Base-by-base conservation (phyloP, 2,888 invertebrate species). In the Hoplodrina ambigua region DNA sequence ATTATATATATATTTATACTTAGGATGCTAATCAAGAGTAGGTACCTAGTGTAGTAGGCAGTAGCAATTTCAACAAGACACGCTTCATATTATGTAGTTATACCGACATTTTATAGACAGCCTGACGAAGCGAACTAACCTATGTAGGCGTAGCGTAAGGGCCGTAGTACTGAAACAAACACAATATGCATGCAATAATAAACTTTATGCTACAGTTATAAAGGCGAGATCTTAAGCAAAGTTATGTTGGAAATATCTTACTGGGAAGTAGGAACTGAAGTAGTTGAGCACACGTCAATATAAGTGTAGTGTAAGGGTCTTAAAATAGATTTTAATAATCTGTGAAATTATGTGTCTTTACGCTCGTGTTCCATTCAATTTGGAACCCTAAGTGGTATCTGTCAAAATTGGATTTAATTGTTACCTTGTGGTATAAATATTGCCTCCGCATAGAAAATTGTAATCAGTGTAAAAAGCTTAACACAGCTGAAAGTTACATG, bases 221-320 rank as follows among this genome's bases (percentile, higher is more conserved):
- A 71, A 61, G 54, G 33, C 17, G n/a, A 44, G 13, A 30, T 19
- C 46, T 44, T 33, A 44, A 15, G 72, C 71, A 71, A 60, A 54
- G 13, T 65, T 49, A 56, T 54, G 37, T 64, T 67, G 58, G 78
- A 72, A 62, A 60, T 52, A 55, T 66, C 46, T 57, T 44, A 76
- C 78, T 85, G 82, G 83, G 87, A 80, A 82, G 84, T 59, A 81
- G 83, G 79, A 86, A 81, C 80, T 85, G 30, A 57, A 70, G 75
- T 82, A 66, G 65, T 69, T 66, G 69, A 78, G 69, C 64, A 69
- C 55, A 64, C 41, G 65, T 61, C 46, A 49, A 52, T 66, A 58
- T 49, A 57, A 53, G 52, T 55, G 44, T 50, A 17, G 11, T 44
- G 54, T 44, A 66, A 66, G 41, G 41, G 13, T 41, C 2, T 37